Evolutionary conservation across 1,140 invertebrate genomes (phyloP).

Genomic region (Drosophila setifemur): DNA sequence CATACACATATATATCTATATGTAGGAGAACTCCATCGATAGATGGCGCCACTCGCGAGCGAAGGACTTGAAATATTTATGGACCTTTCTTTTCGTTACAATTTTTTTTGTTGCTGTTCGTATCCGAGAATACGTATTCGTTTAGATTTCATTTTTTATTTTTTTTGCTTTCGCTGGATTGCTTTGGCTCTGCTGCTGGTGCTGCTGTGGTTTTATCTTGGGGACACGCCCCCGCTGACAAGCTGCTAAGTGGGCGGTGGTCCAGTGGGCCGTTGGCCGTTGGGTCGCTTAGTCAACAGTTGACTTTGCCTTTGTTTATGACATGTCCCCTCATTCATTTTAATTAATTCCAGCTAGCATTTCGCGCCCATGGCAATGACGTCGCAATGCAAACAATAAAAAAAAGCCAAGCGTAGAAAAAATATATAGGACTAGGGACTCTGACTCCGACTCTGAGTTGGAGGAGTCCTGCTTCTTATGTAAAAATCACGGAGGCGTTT

Average conservation of each 20-base stretch:
- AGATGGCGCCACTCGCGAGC: conserved; percentile 72
- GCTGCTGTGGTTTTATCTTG: conserved; percentile 76
- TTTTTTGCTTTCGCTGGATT: conserved; percentile 33
- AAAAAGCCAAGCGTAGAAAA: conserved; percentile 26
- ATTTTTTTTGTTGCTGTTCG: conserved; percentile 15
- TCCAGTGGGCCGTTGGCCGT: neutral
- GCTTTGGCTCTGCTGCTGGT: too few species aligned
- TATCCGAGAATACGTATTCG: neutral
- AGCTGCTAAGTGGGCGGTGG: conserved; percentile 18
- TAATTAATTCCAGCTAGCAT: conserved; percentile 77
- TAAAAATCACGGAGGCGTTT: conserved; percentile 78
- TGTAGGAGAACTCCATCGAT: conserved; percentile 56
- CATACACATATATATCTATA: conserved; percentile 25
- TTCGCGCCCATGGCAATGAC: conserved; percentile 76
- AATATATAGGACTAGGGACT: conserved; percentile 12
- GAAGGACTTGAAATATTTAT: conserved; percentile 74
- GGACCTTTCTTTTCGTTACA: conserved; percentile 74
- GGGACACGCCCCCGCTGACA: conserved; percentile 41
- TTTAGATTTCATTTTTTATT: conserved; percentile 5
- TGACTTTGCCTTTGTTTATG: conserved; percentile 75
- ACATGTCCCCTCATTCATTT: conserved; percentile 81
- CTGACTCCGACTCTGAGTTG: conserved; percentile 8
- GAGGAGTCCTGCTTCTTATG: conserved; percentile 48
- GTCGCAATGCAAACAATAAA: conserved; percentile 75
- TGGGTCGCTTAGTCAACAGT: conserved; percentile 74